Conservation (phyloP, 2,888 invertebrate genomes). For the Philaethria dido region DNA sequence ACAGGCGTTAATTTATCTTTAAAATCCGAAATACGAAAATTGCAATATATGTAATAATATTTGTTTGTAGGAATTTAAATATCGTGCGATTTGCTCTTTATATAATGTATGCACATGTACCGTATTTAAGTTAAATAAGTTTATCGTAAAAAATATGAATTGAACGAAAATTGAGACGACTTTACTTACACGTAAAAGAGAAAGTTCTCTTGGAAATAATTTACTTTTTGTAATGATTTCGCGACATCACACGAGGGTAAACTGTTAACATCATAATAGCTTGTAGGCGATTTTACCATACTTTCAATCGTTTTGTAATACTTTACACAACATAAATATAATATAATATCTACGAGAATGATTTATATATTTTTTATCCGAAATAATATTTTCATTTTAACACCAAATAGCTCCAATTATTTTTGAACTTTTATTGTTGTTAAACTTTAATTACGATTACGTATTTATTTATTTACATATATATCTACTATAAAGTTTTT, state of each 20-base stretch:
- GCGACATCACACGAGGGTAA: neutral
- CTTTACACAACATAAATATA: neutral
- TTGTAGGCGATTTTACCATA: neutral
- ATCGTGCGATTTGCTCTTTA: neutral
- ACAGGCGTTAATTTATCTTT: no score
- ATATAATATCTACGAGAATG: neutral
- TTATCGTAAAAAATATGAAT: neutral
- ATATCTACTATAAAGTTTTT: no score
- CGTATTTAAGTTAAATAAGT: neutral
- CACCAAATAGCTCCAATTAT: neutral
- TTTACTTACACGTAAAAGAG: neutral
- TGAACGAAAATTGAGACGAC: slow-evolving; percentile 3
- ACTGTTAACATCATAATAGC: neutral
- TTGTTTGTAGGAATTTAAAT: no score
- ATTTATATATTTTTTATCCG: neutral
- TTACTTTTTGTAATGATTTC: slow-evolving; percentile 15
- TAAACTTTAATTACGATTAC: no score
- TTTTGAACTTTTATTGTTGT: no score
- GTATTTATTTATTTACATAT: no score
- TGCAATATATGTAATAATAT: no score
- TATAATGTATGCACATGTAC: neutral
- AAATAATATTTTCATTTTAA: neutral
- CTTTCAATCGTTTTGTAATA: neutral
- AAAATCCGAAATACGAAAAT: no score
- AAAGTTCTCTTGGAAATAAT: slow-evolving; percentile 16